Evolutionary conservation across 64 coral and sea anemone species (phyloP).

Genomic region (Montipora efflorescens): DNA sequence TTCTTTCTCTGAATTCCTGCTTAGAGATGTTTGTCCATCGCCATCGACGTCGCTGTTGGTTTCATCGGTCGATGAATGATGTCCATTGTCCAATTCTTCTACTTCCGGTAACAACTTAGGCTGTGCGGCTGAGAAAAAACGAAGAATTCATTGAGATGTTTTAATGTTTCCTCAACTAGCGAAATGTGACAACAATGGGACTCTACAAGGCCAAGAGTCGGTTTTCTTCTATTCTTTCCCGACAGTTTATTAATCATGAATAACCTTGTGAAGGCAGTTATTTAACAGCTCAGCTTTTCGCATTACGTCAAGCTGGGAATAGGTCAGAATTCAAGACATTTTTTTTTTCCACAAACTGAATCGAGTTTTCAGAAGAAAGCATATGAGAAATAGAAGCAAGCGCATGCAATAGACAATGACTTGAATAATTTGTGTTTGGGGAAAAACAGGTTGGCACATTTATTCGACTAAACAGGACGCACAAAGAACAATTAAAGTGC

Average conservation of each 20-base stretch:
- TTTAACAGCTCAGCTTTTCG: slow-evolving; percentile 33
- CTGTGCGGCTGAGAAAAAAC: slow-evolving; percentile 6
- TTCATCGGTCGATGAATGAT: slow-evolving; percentile 3
- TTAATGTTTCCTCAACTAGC: background rate
- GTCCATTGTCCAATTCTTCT: background rate
- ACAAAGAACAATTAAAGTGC: background rate
- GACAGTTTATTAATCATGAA: slow-evolving; percentile 51
- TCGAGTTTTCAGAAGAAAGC: background rate
- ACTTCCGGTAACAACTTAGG: slow-evolving; percentile 13
- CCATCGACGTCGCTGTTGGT: background rate
- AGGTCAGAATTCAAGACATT: slow-evolving; percentile 5
- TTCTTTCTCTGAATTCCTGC: slow-evolving; percentile 4
- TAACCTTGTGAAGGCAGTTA: slow-evolving; percentile 27
- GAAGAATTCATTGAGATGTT: background rate
- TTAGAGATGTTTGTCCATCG: background rate
- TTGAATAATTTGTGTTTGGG: background rate
- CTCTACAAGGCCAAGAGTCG: background rate
- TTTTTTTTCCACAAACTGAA: background rate
- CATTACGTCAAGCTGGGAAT: slow-evolving; percentile 29
- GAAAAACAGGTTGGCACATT: background rate
- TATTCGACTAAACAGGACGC: background rate
- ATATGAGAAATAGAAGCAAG: no score
- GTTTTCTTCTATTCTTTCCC: background rate
- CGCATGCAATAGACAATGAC: background rate
- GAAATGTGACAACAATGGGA: background rate